Conservation (phyloP, 1,140 invertebrate genomes). For the Calephelis nemesis region DNA sequence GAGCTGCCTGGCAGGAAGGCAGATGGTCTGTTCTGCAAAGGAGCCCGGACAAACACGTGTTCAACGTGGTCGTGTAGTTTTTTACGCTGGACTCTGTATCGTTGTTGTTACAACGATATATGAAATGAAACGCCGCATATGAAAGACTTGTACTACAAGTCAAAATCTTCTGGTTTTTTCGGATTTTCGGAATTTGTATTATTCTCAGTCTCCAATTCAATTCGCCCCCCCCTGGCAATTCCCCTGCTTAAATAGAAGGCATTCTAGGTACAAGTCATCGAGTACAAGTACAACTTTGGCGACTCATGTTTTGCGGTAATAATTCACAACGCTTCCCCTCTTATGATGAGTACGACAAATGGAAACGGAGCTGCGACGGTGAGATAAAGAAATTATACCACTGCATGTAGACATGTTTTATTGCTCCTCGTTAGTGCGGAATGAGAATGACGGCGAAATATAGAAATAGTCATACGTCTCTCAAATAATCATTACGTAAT, state of each 20-base stretch:
- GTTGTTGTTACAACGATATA: too few species aligned
- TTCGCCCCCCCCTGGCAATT: too few species aligned
- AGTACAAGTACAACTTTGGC: background rate
- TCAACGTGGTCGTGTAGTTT: too few species aligned
- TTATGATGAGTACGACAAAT: conserved; percentile 17
- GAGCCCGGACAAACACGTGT: too few species aligned
- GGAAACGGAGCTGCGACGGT: conserved; percentile 40
- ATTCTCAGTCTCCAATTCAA: too few species aligned
- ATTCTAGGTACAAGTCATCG: conserved; percentile 5
- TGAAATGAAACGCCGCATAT: too few species aligned
- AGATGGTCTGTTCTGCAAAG: too few species aligned
- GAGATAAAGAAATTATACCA: conserved; percentile 65
- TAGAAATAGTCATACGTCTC: background rate
- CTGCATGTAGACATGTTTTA: conserved; percentile 56
- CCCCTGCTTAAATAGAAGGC: background rate
- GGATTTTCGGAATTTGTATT: too few species aligned
- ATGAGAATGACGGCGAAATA: conserved; percentile 32
- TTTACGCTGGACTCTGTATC: too few species aligned
- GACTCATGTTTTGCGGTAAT: conserved; percentile 12
- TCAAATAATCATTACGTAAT: conserved; percentile 5
- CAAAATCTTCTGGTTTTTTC: too few species aligned
- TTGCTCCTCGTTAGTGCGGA: conserved; percentile 47
- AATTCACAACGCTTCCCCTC: conserved; percentile 13
- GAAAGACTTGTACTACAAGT: too few species aligned
- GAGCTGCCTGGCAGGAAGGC: too few species aligned